A percentile compares a stretch with the other conserved stretches of the same genome.
phyloP scores from a whole-genome alignment of 2,113 vertebrate species.

The Amphilophus citrinellus region DNA sequence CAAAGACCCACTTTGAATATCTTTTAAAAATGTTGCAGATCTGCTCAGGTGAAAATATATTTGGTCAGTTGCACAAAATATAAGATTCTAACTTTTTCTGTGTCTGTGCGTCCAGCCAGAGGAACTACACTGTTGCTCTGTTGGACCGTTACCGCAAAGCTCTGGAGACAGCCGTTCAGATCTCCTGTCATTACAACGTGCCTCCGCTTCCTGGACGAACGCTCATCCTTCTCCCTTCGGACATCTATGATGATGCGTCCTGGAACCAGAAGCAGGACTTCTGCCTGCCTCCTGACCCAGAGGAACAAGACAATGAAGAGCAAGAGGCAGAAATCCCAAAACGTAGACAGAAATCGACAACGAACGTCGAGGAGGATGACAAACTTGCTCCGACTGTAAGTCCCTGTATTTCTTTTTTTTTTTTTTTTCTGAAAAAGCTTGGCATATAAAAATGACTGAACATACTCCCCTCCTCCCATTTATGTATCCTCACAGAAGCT shows the following conservation, averaged over 20 bases:
- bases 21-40: background rate
- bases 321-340: background rate
- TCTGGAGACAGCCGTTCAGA: constrained; percentile 84
- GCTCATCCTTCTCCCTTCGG: constrained; percentile 66
- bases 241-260: fast-evolving
- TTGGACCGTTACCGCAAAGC: constrained; percentile 84
- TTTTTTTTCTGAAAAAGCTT: background rate
- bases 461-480: background rate
- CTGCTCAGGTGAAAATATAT: background rate
- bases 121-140: constrained; percentile 54
- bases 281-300: constrained; percentile 60
- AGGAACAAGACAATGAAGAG: background rate
- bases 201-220: constrained; percentile 87
- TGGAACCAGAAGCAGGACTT: constrained; percentile 63
- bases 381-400: constrained; percentile 60
- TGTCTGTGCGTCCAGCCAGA: constrained; percentile 64
- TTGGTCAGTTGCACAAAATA: background rate
- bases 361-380: background rate
- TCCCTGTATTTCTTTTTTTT: background rate
- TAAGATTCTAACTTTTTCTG: background rate
- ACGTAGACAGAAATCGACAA: fast-evolving
- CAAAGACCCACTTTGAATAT: too few relatives aligned
- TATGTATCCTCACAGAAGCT: constrained; percentile 46
- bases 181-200: constrained; percentile 86
- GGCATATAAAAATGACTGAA: background rate